Evolutionary conservation across 2,888 invertebrate species (phyloP).

Genomic region (Craniophora ligustri): DNA sequence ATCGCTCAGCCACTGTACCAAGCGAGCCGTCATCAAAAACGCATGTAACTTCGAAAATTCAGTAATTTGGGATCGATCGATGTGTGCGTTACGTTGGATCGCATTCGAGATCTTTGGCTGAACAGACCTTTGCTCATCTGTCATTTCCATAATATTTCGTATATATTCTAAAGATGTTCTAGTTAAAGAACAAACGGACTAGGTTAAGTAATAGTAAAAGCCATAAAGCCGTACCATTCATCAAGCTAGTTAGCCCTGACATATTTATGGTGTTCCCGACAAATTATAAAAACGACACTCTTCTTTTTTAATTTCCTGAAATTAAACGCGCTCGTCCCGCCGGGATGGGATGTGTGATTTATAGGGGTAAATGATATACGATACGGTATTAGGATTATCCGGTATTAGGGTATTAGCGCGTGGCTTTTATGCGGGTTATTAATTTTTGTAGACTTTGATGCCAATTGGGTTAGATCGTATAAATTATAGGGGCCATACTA

Average conservation of each 20-base stretch:
- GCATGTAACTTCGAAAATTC: too few species aligned
- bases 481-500: background rate
- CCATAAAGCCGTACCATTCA: conserved; percentile 34
- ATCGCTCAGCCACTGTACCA: too few species aligned
- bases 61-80: too few species aligned
- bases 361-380: conserved; percentile 46
- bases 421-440: conserved; percentile 16
- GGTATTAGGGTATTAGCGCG: conserved; percentile 6
- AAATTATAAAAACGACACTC: conserved; percentile 50
- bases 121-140: too few species aligned
- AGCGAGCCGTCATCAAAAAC: too few species aligned
- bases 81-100: too few species aligned
- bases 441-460: background rate
- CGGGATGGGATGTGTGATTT: conserved; percentile 36
- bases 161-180: too few species aligned
- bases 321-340: conserved; percentile 38
- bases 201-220: conserved; percentile 13
- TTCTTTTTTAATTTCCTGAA: conserved; percentile 49
- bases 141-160: too few species aligned
- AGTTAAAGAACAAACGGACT: conserved; percentile 5
- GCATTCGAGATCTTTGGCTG: too few species aligned
- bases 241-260: conserved; percentile 49
- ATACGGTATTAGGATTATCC: conserved; percentile 34
- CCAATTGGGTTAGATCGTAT: background rate
- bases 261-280: conserved; percentile 48